Evolutionary conservation across 2,888 invertebrate genomes (phyloP), one percentile per base, ranked within the genome.

Genomic region (Cheilosia vulpina): DNA sequence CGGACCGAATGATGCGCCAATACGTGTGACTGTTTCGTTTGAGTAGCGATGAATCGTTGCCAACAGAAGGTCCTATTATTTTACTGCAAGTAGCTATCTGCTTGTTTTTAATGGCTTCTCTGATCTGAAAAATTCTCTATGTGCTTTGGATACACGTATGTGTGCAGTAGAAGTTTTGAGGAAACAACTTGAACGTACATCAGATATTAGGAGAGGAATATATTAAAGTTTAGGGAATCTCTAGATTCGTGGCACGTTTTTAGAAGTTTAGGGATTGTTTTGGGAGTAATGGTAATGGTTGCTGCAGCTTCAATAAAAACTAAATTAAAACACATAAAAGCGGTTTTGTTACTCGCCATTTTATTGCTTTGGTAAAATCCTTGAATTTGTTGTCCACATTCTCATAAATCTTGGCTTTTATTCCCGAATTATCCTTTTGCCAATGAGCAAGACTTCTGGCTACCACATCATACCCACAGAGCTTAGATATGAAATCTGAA

Each of bases 1-100:
- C 41, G 65, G 24, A 72, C 31, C 53, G 45, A 53, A 63, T 73
- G 63, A 66, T 75, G 65, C 66, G 65, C 41, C 57, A 63, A 65
- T 50, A 66, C 65, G 65, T 65, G 65, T 66, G 57, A 41, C 50
- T 24, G 57, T 47, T 24, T 21, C 57, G 41, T 38, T 21, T 47
- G 41, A 45, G 43, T 21, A 62, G 41, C 31, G 31, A 73, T 53
- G 17, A 53, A 31, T 53, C 62, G 53, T 47, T 63, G 57, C 45
- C 55, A 57, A 31, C 57, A 58, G 69, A 38, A 21, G 50, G 58
- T 71, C 21, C 47, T 60, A 17, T 41, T 41, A 17, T 41, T 60
- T 52, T 9, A 72, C 41, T 41, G 52, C 17, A 38, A 21, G 38
- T 15, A 52, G 17, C 9, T 3, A 27, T 50, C 52, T 27, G 41